Evolutionary conservation across 2,113 vertebrate genomes (phyloP), one percentile per base, ranked within the genome.

Genomic region (Euleptes europaea): DNA sequence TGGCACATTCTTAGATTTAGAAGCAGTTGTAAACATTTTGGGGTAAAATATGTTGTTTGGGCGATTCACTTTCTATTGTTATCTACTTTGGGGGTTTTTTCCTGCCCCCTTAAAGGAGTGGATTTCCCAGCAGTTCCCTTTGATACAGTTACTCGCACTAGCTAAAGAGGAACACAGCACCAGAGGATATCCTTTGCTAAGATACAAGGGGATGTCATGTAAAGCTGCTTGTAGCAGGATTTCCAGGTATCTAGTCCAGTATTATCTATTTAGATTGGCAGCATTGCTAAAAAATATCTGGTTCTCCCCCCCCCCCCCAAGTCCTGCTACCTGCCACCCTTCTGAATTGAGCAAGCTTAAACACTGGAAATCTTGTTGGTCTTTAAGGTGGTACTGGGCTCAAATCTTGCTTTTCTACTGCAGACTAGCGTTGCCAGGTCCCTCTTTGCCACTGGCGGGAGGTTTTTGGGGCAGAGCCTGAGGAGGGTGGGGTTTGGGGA

Each of bases 41-140:
- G 81, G 71, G 17, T 84, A 78, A 42, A 70, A 4, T 57, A 28
- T 79, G 60, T 76, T 84, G 8, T 35, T n/a, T 40, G 35, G 17
- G 57, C 88, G 49, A 1, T 23, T 88, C 84, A 77, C 49, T 89
- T 82, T 49, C 67, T 88, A 5, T 88, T 84, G 79, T 88, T 86
- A 9, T 33, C 63, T 42, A 15, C 28, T 31, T 49, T 14, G 17
- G 57, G 51, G 13, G 38, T 51, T 26, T 5, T 44, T 26, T 76
- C 81, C 73, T 75, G 28, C 54, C 90, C 86, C 44, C 72, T 84
- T 28, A 86, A 71, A 79, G 35, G 63, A 69, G 76, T 93, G 72
- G 63, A 90, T 87, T 94, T 93, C 82, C 89, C 87, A 86, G 35
- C 75, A 95, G 74, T 92, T 91, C 89, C 89, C 92, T 26, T 80